These are phyloP conservation scores for Rhinoderma darwinii DNA, from an alignment of 2,113 vertebrate genomes.

Conservation along the genomic window DNA sequence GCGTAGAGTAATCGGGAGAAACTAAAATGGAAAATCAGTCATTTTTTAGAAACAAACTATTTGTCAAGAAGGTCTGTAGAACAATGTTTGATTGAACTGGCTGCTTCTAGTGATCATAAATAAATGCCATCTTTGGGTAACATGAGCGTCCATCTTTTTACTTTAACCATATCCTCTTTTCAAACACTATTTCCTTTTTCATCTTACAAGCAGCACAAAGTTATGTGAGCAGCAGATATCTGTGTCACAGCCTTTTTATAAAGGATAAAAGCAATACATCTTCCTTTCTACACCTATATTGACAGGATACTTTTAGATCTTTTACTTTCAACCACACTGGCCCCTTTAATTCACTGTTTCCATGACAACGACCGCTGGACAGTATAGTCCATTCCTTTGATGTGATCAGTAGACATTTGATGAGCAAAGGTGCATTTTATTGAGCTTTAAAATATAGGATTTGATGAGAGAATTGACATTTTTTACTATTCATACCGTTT, in stretches of 20 bases:
- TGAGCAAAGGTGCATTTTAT: background rate
- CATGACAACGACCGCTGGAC: constrained; percentile 40
- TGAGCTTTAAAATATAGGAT: background rate
- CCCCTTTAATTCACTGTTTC: constrained; percentile 43
- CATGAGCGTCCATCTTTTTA: constrained; percentile 54
- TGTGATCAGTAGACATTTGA: background rate
- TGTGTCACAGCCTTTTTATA: constrained; percentile 69
- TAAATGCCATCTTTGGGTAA: background rate
- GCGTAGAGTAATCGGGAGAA: constrained; percentile 15
- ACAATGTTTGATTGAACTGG: constrained; percentile 63
- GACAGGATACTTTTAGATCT: constrained; percentile 52
- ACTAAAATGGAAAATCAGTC: constrained; percentile 60
- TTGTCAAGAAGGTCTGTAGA: constrained; percentile 64
- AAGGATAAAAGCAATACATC: constrained; percentile 68
- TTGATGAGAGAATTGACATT: background rate
- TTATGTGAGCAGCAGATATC: constrained; percentile 66
- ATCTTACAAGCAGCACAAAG: constrained; percentile 63
- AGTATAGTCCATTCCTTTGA: constrained; percentile 39
- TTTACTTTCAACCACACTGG: constrained; percentile 47
- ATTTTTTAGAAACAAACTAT: constrained; percentile 61
- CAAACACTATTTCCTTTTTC: constrained; percentile 35
- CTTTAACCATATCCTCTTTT: constrained; percentile 48
- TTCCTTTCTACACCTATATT: constrained; percentile 52
- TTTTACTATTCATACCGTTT: background rate
- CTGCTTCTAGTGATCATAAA: constrained; percentile 63